Percentiles rank a stretch among this genome's conserved stretches.
phyloP scores from a whole-genome alignment of 2,888 invertebrate species.

The Lissocephala sabroskyi region DNA sequence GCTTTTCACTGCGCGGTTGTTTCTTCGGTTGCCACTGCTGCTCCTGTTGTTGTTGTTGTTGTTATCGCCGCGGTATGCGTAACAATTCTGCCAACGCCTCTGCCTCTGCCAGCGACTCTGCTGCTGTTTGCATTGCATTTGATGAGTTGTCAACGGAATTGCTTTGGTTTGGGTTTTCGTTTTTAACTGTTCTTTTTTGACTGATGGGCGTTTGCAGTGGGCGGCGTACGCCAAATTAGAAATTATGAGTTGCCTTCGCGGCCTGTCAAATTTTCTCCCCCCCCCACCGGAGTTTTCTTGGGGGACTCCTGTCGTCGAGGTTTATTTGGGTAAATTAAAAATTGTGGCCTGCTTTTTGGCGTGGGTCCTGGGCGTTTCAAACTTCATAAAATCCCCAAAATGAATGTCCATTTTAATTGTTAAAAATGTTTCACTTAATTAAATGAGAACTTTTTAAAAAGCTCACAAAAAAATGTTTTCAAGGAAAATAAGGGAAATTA shows the following conservation, averaged over 20 bases:
- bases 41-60: conserved; percentile 10
- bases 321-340: conserved; percentile 23
- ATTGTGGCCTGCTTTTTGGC: conserved; percentile 26
- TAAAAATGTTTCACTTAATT: too few species aligned
- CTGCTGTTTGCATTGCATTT: not conserved
- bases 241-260: too few species aligned
- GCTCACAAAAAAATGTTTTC: too few species aligned
- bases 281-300: not conserved
- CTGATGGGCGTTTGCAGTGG: too few species aligned
- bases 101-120: conserved; percentile 4
- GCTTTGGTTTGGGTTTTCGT: conserved; percentile 6
- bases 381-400: too few species aligned
- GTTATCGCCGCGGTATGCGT: conserved; percentile 24
- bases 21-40: conserved; percentile 8
- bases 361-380: too few species aligned
- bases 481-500: too few species aligned
- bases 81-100: conserved; percentile 26
- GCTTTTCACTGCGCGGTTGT: conserved; percentile 9
- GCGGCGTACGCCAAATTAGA: too few species aligned
- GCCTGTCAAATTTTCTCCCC: not conserved
- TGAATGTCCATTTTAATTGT: too few species aligned
- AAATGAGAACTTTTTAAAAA: too few species aligned
- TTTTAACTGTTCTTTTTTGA: conserved; percentile 19
- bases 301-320: not conserved
- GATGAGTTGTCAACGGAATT: conserved; percentile 2